These are phyloP conservation scores for Serranus cabrilla DNA, from an alignment of 2,797 vertebrate genomes.

Conservation along the genomic window DNA sequence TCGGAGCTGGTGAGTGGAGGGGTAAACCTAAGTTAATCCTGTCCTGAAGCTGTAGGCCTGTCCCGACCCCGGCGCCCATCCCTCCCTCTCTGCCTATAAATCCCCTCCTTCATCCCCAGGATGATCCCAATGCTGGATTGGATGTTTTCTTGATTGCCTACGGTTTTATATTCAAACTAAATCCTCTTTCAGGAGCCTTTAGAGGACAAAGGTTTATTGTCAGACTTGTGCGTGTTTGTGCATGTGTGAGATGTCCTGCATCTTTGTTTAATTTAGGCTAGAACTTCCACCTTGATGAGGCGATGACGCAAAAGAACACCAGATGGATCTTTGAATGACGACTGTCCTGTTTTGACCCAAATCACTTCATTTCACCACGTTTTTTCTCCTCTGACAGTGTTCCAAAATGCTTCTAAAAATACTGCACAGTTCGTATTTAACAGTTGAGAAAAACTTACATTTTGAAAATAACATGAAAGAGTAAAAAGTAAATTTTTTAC, in stretches of 20 bases:
- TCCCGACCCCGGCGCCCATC: conserved; percentile 32
- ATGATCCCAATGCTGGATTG: conserved; percentile 69
- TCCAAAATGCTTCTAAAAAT: not conserved
- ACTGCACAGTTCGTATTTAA: no score
- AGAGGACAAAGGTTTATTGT: conserved; percentile 71
- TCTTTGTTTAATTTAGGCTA: conserved; percentile 37
- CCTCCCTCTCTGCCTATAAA: conserved; percentile 62
- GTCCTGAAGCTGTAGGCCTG: conserved; percentile 52
- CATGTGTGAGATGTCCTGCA: conserved; percentile 11
- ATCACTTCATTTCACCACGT: conserved; percentile 1
- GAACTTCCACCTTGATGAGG: conserved; percentile 38
- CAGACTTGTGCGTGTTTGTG: conserved; percentile 33
- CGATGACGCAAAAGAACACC: conserved; percentile 36
- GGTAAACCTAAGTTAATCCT: conserved; percentile 62
- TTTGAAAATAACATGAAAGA: not conserved
- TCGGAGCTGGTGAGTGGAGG: conserved; percentile 24
- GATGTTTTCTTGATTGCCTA: conserved; percentile 77
- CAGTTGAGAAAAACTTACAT: no score
- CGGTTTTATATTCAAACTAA: conserved; percentile 71
- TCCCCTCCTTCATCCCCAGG: conserved; percentile 72
- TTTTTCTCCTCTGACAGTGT: not conserved
- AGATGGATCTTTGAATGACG: conserved; percentile 44
- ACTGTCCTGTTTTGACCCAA: conserved; percentile 25
- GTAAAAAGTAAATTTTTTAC: not conserved
- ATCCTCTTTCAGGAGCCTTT: conserved; percentile 78